Evolutionary conservation across 2,113 vertebrate species (phyloP), one percentile per base, ranked within the genome.

Genomic region (Aviceda subcristata): DNA sequence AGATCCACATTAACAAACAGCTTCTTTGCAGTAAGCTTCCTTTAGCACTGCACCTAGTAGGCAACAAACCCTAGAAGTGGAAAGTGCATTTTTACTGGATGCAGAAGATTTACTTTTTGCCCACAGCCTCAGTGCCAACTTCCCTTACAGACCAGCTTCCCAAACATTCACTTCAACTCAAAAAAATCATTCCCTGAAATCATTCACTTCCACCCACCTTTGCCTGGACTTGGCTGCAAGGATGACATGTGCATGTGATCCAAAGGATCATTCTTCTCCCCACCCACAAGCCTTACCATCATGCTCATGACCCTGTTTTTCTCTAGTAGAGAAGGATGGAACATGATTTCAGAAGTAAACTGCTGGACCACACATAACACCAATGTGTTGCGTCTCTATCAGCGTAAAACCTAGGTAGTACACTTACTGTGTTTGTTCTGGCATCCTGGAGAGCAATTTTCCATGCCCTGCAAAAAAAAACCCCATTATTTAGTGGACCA

Each of bases 401-500:
- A 64, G 10, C 9, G 57, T 41, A 4, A 72, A 87, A 45, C 38
- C 32, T 45, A 86, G 36, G 39, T 11, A 73, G 55, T 27, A 64
- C 45, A 98, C 98, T 98, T 96, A 98, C 98, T n/a, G 97, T 95
- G 79, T 98, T 98, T 87, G 98, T 98, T 91, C 98, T 98, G 81
- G 98, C 98, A 17, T 98, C 98, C 76, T 98, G 98, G 38, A 98
- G 98, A 94, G 98, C 98, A 94, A 98, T 98, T 90, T 98, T 98
- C 98, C 98, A 98, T 55, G 98, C 98, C 93, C 98, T 98, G 86
- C 19, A 77, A 90, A 93, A 91, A 51, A 12, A 0, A 26, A 11
- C 0, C 24, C 5, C 27, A 38, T 2, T 63, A 38, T 69, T 93
- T 88, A 95, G 46, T 83, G 46, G 41, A 85, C 89, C 19, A 39